These are phyloP conservation scores for Perca flavescens DNA, from an alignment of 2,113 vertebrate species.

Conservation along the genomic window DNA sequence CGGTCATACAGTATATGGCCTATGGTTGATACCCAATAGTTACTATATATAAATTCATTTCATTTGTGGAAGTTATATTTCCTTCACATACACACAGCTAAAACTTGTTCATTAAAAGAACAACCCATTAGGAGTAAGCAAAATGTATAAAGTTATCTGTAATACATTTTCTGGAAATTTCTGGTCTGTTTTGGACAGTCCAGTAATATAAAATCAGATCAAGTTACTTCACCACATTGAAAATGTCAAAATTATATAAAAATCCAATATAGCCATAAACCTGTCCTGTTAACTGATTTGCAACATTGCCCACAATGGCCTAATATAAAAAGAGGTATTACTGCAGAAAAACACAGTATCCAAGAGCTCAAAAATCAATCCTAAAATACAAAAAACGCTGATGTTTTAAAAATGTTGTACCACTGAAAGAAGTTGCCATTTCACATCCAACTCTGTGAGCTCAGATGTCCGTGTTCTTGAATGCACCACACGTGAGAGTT, in stretches of 20 bases:
- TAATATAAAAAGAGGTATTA: neutral
- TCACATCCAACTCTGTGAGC: neutral
- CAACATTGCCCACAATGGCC: neutral
- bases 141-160: neutral
- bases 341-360: neutral
- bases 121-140: neutral
- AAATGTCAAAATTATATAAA: neutral
- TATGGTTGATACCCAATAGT: neutral
- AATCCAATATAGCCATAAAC: neutral
- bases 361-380: neutral
- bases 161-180: neutral
- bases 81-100: neutral
- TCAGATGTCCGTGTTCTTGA: constrained; percentile 15
- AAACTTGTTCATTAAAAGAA: neutral
- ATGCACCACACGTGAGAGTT: constrained; percentile 9
- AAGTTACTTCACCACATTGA: neutral
- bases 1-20: neutral
- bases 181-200: neutral
- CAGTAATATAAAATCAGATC: neutral
- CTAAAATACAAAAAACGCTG: neutral
- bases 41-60: neutral
- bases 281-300: neutral
- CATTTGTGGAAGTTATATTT: neutral
- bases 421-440: neutral
- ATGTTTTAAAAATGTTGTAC: neutral